Conservation (phyloP, 2,113 vertebrate genomes). For the Lontra canadensis region DNA sequence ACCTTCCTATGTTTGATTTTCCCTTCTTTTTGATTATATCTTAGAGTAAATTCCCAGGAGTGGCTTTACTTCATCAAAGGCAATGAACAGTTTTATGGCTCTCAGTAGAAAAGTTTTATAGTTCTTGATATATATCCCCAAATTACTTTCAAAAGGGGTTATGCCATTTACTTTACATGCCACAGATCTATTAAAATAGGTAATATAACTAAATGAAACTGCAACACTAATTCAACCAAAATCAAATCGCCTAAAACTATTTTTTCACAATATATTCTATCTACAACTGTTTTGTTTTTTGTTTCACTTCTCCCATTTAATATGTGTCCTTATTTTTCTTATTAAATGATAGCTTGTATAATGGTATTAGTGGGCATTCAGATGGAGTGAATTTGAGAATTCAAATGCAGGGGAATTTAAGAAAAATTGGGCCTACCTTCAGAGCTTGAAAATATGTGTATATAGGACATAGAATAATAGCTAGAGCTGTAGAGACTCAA, state of each 20-base stretch:
- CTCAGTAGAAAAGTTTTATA: not conserved
- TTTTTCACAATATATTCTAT: not conserved
- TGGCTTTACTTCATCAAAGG: not conserved
- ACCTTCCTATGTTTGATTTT: not conserved
- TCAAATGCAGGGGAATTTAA: not conserved
- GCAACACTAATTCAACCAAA: not conserved
- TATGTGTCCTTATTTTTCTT: not conserved
- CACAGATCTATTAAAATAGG: not conserved
- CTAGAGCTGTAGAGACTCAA: not conserved
- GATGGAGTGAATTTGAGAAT: not conserved
- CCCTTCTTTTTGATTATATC: not conserved
- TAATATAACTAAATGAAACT: not conserved
- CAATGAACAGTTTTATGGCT: not conserved
- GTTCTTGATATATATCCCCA: not conserved
- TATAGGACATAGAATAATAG: not conserved
- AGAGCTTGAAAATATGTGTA: not conserved
- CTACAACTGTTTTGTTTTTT: not conserved
- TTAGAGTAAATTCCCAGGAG: not conserved
- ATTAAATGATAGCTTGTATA: not conserved
- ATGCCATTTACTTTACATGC: not conserved
- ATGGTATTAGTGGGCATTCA: not conserved
- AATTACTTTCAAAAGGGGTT: not conserved
- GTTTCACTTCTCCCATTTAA: not conserved
- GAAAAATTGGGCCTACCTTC: not conserved
- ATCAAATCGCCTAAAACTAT: not conserved